phyloP scores from a whole-genome alignment of 2,797 vertebrate species.

The Xiphophorus birchmanni region DNA sequence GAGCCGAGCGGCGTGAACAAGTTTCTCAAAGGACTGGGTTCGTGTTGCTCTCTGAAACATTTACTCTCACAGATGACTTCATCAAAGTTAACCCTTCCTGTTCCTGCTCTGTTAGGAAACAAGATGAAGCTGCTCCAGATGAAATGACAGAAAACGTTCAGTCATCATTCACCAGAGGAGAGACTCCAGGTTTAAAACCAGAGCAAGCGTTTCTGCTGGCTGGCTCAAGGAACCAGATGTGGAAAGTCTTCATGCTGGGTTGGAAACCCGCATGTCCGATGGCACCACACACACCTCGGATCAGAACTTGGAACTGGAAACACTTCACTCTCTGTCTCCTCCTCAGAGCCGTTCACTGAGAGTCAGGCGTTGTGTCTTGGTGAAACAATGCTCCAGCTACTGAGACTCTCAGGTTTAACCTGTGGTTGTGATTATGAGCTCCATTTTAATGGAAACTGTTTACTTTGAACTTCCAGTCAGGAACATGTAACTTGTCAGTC shows the following conservation, averaged over 20 bases:
- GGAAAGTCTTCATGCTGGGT: conserved; percentile 10
- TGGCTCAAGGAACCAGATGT: conserved; percentile 18
- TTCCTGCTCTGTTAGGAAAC: conserved; percentile 66
- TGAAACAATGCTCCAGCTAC: conserved; percentile 40
- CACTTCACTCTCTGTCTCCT: background rate
- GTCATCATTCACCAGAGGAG: conserved; percentile 8
- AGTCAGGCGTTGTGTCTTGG: conserved; percentile 9
- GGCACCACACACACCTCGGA: conserved; percentile 40
- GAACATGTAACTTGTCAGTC: conserved; percentile 37
- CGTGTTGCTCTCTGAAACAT: conserved; percentile 40
- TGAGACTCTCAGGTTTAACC: conserved; percentile 24
- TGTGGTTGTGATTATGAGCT: conserved; percentile 16
- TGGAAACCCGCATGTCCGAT: background rate
- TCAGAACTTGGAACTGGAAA: conserved; percentile 61
- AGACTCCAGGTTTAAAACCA: conserved; percentile 33
- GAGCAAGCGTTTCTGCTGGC: conserved; percentile 43
- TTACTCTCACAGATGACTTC: background rate
- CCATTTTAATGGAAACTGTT: conserved; percentile 31
- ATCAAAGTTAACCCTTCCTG: conserved; percentile 24
- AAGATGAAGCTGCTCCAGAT: conserved; percentile 86
- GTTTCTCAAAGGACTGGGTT: conserved; percentile 94
- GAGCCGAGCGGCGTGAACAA: conserved; percentile 91
- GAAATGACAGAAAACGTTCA: conserved; percentile 67
- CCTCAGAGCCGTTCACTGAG: conserved; percentile 1
- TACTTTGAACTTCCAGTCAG: conserved; percentile 19